Evolutionary conservation across 2,888 invertebrate species (phyloP), one percentile per base, ranked within the genome.

Genomic region (Noctua pronuba): DNA sequence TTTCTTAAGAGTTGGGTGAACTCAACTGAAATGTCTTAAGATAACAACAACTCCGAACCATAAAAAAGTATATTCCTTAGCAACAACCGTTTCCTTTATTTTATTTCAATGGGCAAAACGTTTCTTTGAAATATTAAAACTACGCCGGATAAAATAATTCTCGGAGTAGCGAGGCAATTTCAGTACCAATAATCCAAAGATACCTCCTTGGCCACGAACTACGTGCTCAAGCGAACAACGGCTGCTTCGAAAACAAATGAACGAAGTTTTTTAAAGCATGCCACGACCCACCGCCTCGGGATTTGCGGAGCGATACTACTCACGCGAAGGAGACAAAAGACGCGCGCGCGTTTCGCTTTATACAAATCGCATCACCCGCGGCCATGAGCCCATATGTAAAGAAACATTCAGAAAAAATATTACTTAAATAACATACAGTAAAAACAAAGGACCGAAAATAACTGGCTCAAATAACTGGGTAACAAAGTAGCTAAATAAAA

Each of bases 381-480:
- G 41, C 16, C 8, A 6, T 65, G 41, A 16, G 4, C 41, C n/a
- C 8, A 65, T 2, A 72, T 74, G 46, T 68, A 73, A 68, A 58
- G 18, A 71, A 66, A 79, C 65, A 67, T 67, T 73, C 13, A 68
- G 49, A 68, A 55, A 74, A 73, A 80, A 65, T 46, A 65, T 62
- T n/a, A 66, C 73, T 70, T 77, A 62, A 69, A 73, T 73, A 77
- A 73, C 60, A 18, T 60, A 6, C 21, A 74, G 69, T 86, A 86
- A 86, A 86, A 86, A 81, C 58, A 77, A 86, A 65, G 18, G 77
- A 77, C 58, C 18, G 64, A 81, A 79, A 69, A 80, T 80, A 77
- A 77, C 44, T 21, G n/a, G 44, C 35, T 46, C 35, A 13, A 65
- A 64, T 74, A 77, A 79, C 35, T 65, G 41, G n/a, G 28, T 69